Percentiles rank a stretch among this genome's conserved stretches.
phyloP scores from a whole-genome alignment of 2,113 vertebrate genomes.

The Puffinus mauretanicus region DNA sequence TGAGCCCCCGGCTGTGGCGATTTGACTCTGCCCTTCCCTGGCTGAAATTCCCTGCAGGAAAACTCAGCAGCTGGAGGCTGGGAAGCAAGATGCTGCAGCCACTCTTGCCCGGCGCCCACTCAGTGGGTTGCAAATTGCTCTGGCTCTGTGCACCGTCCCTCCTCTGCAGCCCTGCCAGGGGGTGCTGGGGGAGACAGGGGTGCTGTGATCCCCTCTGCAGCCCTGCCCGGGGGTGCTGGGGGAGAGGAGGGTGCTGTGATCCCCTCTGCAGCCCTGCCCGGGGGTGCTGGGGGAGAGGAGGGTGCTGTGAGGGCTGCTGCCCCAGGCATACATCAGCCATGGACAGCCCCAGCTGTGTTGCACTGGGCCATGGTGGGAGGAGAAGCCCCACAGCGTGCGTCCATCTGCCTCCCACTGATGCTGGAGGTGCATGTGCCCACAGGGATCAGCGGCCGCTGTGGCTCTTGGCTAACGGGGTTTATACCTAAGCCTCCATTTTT shows the following conservation, averaged over 20 bases:
- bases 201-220: background rate
- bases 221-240: background rate
- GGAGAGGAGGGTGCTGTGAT: too few species aligned
- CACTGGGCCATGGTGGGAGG: background rate
- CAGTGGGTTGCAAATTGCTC: background rate
- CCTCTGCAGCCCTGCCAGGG: background rate
- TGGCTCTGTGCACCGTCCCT: background rate
- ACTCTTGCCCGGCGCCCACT: rapidly evolving
- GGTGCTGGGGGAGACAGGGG: background rate
- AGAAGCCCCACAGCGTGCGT: background rate
- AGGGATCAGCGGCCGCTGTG: too few species aligned
- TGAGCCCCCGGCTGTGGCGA: rapidly evolving
- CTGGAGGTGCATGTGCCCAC: background rate
- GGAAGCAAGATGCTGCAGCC: too few species aligned
- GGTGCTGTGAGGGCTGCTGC: background rate
- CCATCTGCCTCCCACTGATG: background rate
- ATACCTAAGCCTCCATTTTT: background rate
- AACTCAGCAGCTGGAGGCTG: background rate
- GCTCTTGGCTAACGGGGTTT: background rate
- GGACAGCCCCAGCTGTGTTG: background rate
- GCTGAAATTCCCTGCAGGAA: background rate
- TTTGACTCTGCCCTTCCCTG: background rate
- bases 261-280: background rate
- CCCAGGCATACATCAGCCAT: background rate
- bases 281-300: background rate